Evolutionary conservation across 2,797 vertebrate genomes (phyloP).

Genomic region (Sebastes matsubarae): DNA sequence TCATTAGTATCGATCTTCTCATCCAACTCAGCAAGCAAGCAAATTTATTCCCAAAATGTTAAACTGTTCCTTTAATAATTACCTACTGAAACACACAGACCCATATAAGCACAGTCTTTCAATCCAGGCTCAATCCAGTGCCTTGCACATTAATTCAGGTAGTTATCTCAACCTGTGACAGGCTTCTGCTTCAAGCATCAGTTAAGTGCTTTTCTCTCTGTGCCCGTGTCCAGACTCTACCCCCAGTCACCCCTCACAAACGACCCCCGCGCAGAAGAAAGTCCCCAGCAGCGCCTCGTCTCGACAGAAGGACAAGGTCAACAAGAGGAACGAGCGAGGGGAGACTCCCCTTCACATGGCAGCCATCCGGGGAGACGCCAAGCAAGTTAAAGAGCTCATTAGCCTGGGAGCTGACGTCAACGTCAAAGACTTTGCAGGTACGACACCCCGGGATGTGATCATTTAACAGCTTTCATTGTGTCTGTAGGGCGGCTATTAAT

Average conservation of each 20-base stretch:
- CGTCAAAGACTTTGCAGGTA: slow-evolving; percentile 99
- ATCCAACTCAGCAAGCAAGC: neutral
- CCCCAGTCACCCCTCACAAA: slow-evolving; percentile 93
- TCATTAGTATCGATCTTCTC: neutral
- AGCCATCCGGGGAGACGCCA: slow-evolving; percentile 95
- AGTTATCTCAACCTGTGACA: slow-evolving; percentile 1
- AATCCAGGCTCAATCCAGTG: neutral
- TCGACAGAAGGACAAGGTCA: slow-evolving; percentile 98
- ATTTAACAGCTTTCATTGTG: slow-evolving; percentile 17
- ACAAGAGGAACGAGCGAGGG: slow-evolving; percentile 98
- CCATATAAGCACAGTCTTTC: too few relatives aligned
- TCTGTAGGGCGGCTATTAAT: slow-evolving; percentile 13
- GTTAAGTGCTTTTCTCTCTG: slow-evolving; percentile 6
- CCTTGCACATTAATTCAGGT: neutral
- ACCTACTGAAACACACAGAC: neutral
- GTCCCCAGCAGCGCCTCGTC: slow-evolving; percentile 90
- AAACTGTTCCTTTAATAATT: neutral
- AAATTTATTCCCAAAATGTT: neutral
- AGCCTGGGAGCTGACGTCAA: slow-evolving; percentile 97
- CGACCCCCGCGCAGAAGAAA: slow-evolving; percentile 93
- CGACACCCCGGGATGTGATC: neutral
- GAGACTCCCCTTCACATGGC: slow-evolving; percentile 99
- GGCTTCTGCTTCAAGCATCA: slow-evolving; percentile 7
- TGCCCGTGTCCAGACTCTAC: slow-evolving; percentile 86
- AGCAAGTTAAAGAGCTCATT: slow-evolving; percentile 98